Base-by-base conservation (phyloP, 2,888 invertebrate genomes). In the Corbicula japonica region DNA sequence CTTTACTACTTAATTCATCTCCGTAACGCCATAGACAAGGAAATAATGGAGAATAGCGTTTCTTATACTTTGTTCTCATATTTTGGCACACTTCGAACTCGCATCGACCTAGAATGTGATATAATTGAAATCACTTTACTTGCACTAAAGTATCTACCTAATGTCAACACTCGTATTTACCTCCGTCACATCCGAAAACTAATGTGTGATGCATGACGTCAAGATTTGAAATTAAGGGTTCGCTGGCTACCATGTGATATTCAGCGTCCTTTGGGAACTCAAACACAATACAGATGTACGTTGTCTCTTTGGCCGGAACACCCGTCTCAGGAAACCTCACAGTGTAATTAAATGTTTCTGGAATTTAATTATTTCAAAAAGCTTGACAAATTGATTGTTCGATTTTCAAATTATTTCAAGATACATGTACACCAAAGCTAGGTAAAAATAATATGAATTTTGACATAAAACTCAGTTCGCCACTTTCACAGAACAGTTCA, bases 191-290 rank as follows among this genome's bases (percentile, higher is more conserved):
- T 18, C 86, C 88, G 63, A 79, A 86, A 21, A 87, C 58, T 1
- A 86, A 52, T 12, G 87, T 85, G 58, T 89, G 89, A 46, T 89
- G 87, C 74, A 87, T 80, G 2, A 87, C n/a, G n/a, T n/a, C n/a
- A n/a, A n/a, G n/a, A n/a, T n/a, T n/a, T n/a, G n/a, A n/a, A n/a
- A n/a, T n/a, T n/a, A n/a, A n/a, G n/a, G 87, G 87, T 50, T 70
- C 66, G 0, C 68, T 73, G 10, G 83, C 87, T n/a, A 87, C 74
- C 48, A 87, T 62, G 63, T 87, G 87, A 41, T 66, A 84, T 30
- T 84, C 82, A 3, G 34, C 50, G 28, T 72, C 72, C 15, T 23
- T 30, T 12, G 68, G 65, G 48, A 76, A 54, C n/a, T 80, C 76
- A 62, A 81, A 84, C 23, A 80, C 60, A 71, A 84, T 76, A 56